These are phyloP conservation scores for Monopterus albus DNA, from an alignment of 2,113 vertebrate genomes.

Conservation along the genomic window DNA sequence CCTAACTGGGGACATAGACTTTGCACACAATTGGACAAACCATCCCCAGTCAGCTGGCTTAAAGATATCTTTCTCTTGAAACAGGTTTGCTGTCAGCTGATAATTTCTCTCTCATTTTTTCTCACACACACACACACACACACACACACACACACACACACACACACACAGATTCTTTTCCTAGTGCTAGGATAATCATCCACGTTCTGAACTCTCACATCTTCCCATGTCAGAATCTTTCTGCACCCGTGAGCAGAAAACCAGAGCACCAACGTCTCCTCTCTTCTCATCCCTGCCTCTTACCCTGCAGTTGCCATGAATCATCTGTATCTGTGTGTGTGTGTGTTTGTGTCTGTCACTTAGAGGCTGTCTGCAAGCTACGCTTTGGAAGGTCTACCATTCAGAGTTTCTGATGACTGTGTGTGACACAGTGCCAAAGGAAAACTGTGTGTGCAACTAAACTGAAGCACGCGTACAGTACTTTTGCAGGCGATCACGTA, in stretches of 20 bases:
- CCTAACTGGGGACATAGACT: not conserved
- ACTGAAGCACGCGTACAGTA: constrained; percentile 12
- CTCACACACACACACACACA: constrained; percentile 13
- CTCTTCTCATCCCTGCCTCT: constrained; percentile 66
- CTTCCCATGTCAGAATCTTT: constrained; percentile 75
- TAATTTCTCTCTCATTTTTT: constrained; percentile 37
- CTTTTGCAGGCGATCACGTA: constrained; percentile 28
- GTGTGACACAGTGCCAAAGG: constrained; percentile 51
- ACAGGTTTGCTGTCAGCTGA: constrained; percentile 45
- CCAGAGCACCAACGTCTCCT: constrained; percentile 66
- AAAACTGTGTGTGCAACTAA: constrained; percentile 19
- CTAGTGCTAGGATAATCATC: constrained; percentile 68
- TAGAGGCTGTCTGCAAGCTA: constrained; percentile 59
- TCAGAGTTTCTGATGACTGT: constrained; percentile 50
- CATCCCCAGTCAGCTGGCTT: constrained; percentile 10
- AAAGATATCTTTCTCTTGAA: constrained; percentile 22
- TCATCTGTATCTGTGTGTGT: constrained; percentile 36
- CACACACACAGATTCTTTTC: constrained; percentile 31
- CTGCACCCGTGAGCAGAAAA: constrained; percentile 75
- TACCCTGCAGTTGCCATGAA: constrained; percentile 63
- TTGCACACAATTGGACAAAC: not conserved
- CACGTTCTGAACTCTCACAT: constrained; percentile 75
- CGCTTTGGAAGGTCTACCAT: constrained; percentile 62
- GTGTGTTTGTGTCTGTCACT: constrained; percentile 40
- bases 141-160: constrained; percentile 28